A percentile compares a stretch with the other conserved stretches of the same genome.
Conservation (phyloP, 2,888 invertebrate species). For the Smittia sp. region DNA sequence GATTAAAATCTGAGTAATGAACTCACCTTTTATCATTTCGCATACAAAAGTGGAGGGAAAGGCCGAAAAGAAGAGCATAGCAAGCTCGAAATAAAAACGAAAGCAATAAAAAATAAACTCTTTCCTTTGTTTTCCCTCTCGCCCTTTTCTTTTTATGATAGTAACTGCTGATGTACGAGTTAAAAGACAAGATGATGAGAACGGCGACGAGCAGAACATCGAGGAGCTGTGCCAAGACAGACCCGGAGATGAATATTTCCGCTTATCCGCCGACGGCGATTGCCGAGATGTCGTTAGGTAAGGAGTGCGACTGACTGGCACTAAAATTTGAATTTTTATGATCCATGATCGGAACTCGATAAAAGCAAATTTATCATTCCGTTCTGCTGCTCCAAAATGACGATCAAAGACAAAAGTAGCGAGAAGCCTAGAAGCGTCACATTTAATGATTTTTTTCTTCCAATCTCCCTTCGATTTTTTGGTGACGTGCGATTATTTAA, state of each 20-base stretch:
- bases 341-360: conserved; percentile 6
- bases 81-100: conserved; percentile 5
- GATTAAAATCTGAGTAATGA: conserved; percentile 40
- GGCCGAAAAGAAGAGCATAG: neutral
- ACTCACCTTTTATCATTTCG: conserved; percentile 36
- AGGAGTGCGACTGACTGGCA: conserved; percentile 45
- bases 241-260: conserved; percentile 89
- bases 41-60: neutral
- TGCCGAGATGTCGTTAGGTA: conserved; percentile 93
- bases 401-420: neutral
- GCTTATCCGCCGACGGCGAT: conserved; percentile 77
- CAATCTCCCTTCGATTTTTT: neutral
- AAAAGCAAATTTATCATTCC: neutral
- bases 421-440: neutral
- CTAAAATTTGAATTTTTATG: conserved; percentile 41
- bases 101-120: conserved; percentile 32
- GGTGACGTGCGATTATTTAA: neutral
- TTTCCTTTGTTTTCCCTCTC: neutral
- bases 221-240: conserved; percentile 85
- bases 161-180: conserved; percentile 57
- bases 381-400: conserved; percentile 5
- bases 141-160: conserved; percentile 46
- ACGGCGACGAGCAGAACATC: conserved; percentile 61
- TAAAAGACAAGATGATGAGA: conserved; percentile 68
- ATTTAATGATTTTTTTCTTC: conserved; percentile 32